Conservation (phyloP, 2,113 vertebrate genomes). For the Etheostoma cragini region DNA sequence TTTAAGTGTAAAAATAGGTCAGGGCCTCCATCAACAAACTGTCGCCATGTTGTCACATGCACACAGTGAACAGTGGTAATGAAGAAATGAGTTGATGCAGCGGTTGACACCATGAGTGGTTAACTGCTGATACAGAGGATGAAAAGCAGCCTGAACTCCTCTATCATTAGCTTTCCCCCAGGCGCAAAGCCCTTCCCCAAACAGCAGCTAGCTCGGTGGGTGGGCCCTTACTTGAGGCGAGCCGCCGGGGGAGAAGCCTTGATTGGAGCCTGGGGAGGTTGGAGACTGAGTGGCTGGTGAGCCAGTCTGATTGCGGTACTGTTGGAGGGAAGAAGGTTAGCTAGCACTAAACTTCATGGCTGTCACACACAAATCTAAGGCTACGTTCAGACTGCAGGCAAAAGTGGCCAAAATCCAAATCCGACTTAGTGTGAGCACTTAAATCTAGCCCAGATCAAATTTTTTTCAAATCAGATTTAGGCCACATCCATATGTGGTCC, state of each 20-base stretch:
- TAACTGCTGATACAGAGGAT: conserved; percentile 67
- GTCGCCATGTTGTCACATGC: conserved; percentile 59
- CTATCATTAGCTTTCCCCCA: conserved; percentile 67
- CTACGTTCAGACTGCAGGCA: no score
- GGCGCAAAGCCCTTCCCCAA: conserved; percentile 71
- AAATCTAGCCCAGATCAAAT: no score
- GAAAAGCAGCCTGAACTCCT: conserved; percentile 67
- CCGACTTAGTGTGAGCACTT: no score
- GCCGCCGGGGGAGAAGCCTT: conserved; percentile 99
- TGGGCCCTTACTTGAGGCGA: conserved; percentile 97
- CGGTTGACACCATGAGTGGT: conserved; percentile 61
- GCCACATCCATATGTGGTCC: no score
- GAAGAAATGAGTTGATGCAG: conserved; percentile 65
- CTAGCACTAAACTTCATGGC: conserved; percentile 85
- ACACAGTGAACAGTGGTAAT: conserved; percentile 62
- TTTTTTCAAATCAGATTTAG: no score
- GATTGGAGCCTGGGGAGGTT: conserved; percentile 99
- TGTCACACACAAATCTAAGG: conserved; percentile 74
- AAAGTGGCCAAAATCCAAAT: no score
- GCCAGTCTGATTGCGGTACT: conserved; percentile 98
- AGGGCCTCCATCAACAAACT: conserved; percentile 32
- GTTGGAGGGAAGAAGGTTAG: conserved; percentile 93
- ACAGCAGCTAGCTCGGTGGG: conserved; percentile 83
- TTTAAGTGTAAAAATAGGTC: background rate
- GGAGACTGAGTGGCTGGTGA: conserved; percentile 99